Evolutionary conservation across 2,113 vertebrate species (phyloP), one percentile per base, ranked within the genome.

Genomic region (Python bivittatus): DNA sequence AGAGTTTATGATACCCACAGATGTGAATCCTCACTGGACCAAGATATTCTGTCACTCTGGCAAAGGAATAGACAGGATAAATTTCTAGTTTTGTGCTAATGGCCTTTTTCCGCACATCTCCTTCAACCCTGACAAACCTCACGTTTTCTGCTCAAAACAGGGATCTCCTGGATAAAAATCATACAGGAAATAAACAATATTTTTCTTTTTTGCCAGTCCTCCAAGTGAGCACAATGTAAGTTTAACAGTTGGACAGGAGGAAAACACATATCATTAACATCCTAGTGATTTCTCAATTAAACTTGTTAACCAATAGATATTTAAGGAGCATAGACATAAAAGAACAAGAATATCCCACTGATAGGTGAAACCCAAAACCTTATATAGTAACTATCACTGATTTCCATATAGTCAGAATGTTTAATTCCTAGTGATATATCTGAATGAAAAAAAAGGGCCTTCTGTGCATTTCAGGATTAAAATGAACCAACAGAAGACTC

Each of bases 401-500:
- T 68, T 91, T 86, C 48, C 15, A 86, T 48, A 86, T 23, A 85
- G 72, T 79, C n/a, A 64, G 88, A 92, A 54, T 89, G 17, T 89
- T 88, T 89, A 92, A 92, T 92, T 92, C 48, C 79, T 68, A 57
- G 53, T 54, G 57, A 89, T 29, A 44, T 33, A 89, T 85, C 61
- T 92, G 91, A 92, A 85, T 92, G 88, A 29, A 85, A 92, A 92
- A 88, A 92, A 88, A 89, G 84, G 72, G 42, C 57, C 64, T 89
- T 92, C 89, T 89, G 56, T 61, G 29, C 72, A 89, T 91, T 48
- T 53, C 84, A 91, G n/a, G 60, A 91, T 85, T 54, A 84, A 92
- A 54, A 89, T 85, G 88, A 92, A 54, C 44, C 79, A n/a, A 85
- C 11, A 83, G 56, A 64, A 89, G 88, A 92, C 42, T 92, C 64